Conservation (phyloP, 2,113 vertebrate species). For the Nerophis ophidion region DNA sequence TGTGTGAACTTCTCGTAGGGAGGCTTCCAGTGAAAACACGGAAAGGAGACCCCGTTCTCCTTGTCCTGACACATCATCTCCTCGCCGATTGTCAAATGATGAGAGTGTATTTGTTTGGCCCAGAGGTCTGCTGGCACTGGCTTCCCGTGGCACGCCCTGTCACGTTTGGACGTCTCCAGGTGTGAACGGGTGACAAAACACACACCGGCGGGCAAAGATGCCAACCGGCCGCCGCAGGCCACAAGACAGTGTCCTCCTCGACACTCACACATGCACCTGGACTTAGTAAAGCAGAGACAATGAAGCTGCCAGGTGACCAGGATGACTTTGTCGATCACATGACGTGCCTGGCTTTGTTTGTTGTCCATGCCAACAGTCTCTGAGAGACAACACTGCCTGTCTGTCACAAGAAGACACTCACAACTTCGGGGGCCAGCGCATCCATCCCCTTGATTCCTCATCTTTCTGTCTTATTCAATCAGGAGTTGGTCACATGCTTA, state of each 20-base stretch:
- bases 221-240: constrained; percentile 72
- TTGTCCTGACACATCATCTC: constrained; percentile 41
- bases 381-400: constrained; percentile 34
- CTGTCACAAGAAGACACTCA: constrained; percentile 14
- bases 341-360: too few relatives aligned
- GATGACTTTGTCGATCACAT: too few relatives aligned
- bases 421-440: too few relatives aligned
- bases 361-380: constrained; percentile 20
- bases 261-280: neutral
- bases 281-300: neutral
- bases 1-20: constrained; percentile 27
- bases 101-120: constrained; percentile 18
- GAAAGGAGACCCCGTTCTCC: constrained; percentile 44
- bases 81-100: constrained; percentile 13
- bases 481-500: too few relatives aligned
- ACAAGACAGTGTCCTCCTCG: constrained; percentile 70
- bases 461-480: too few relatives aligned
- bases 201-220: constrained; percentile 69
- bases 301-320: neutral
- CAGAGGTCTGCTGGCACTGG: constrained; percentile 49
- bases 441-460: too few relatives aligned
- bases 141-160: constrained; percentile 48
- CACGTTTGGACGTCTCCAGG: constrained; percentile 37
- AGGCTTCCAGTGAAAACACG: constrained; percentile 40
- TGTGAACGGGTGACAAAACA: constrained; percentile 57